Evolutionary conservation across 2,888 invertebrate genomes (phyloP).

Genomic region (Linyphia triangularis): DNA sequence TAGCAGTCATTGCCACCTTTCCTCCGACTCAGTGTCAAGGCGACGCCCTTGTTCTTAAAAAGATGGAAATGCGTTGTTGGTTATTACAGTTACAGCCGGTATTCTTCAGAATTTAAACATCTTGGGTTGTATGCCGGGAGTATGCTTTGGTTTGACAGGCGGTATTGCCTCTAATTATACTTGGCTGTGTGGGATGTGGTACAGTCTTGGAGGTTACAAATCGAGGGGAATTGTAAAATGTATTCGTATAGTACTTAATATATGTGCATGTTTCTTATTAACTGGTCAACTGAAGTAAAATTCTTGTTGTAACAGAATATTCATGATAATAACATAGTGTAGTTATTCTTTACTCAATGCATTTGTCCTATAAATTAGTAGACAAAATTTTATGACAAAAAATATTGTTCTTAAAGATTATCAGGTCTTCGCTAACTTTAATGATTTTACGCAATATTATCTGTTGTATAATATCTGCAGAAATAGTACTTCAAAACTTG

Average conservation of each 20-base stretch:
- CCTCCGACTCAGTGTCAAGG: slow-evolving; percentile 61
- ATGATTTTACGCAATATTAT: too few relatives aligned
- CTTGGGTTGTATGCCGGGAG: neutral
- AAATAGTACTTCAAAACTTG: too few relatives aligned
- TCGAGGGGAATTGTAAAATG: slow-evolving; percentile 14
- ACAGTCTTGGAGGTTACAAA: neutral
- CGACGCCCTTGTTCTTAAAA: slow-evolving; percentile 51
- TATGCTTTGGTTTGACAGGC: slow-evolving; percentile 14
- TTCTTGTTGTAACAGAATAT: too few relatives aligned
- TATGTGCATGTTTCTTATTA: neutral
- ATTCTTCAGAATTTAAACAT: neutral
- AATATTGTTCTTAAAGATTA: too few relatives aligned
- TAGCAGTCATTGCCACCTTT: slow-evolving; percentile 70
- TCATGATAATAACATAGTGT: too few relatives aligned
- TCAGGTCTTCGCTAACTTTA: too few relatives aligned
- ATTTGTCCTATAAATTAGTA: too few relatives aligned
- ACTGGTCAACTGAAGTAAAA: too few relatives aligned
- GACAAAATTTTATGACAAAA: too few relatives aligned
- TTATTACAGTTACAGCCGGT: slow-evolving; percentile 28
- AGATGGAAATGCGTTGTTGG: neutral
- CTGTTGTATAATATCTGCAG: too few relatives aligned
- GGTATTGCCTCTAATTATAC: slow-evolving; percentile 36
- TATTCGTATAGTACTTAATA: neutral
- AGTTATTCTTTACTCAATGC: too few relatives aligned
- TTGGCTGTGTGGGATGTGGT: slow-evolving; percentile 31